Conservation (phyloP, 2,797 vertebrate species). For the Ptychadena robeensis region DNA sequence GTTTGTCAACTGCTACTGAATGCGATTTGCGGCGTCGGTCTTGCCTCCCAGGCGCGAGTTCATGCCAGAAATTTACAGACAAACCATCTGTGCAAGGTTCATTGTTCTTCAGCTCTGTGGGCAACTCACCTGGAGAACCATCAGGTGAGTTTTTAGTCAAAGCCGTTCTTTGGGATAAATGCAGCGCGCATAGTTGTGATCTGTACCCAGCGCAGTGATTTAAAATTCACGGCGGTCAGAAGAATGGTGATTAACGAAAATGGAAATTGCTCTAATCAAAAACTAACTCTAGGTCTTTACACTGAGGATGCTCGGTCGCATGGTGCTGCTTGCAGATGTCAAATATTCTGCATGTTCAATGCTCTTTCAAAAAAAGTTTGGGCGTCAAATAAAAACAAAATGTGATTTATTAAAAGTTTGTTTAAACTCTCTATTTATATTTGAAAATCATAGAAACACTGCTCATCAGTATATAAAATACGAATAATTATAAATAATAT, state of each 20-base stretch:
- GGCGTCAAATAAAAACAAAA: too few relatives aligned
- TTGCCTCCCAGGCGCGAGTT: constrained; percentile 64
- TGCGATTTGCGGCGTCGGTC: constrained; percentile 64
- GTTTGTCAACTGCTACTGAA: constrained; percentile 69
- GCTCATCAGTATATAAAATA: too few relatives aligned
- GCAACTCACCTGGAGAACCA: constrained; percentile 66
- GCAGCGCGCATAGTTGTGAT: background rate
- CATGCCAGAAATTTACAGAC: constrained; percentile 63
- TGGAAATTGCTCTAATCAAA: background rate
- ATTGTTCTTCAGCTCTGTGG: constrained; percentile 60
- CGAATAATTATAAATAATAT: too few relatives aligned
- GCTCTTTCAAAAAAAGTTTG: too few relatives aligned
- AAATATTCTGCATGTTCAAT: background rate
- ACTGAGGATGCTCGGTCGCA: background rate
- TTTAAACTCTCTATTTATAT: too few relatives aligned
- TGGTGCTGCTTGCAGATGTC: background rate
- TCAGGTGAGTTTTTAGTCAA: constrained; percentile 53
- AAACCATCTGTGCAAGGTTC: constrained; percentile 57
- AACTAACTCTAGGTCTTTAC: background rate
- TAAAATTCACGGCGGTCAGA: background rate
- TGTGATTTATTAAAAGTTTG: too few relatives aligned
- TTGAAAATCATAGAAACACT: too few relatives aligned
- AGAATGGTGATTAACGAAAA: background rate
- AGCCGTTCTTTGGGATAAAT: constrained; percentile 17
- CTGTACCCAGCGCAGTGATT: constrained; percentile 11